Base-by-base conservation (phyloP, 2,113 vertebrate species). In the Pao palembangensis region DNA sequence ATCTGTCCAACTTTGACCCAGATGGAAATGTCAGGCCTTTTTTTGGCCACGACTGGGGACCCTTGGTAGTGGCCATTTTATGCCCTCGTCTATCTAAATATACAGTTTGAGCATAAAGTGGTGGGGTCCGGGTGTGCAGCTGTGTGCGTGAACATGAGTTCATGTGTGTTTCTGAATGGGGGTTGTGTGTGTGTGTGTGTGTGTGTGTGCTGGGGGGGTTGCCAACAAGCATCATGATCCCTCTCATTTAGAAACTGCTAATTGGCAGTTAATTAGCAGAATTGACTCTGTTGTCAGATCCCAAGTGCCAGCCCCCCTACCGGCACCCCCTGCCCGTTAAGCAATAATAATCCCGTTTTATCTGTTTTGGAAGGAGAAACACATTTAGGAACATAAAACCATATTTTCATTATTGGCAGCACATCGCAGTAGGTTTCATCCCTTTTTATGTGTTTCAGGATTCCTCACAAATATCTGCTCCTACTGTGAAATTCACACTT, bases 181-280 rank as follows among this genome's bases (percentile, higher is more conserved):
- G 81, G 80, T 75, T 79, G 71, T n/a, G 62, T 58, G 48, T 62
- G 43, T 41, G 12, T 60, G 11, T 53, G 23, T 43, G 20, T 64
- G 67, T 13, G 55, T 80, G 71, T 76, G 63, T 54, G 68, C 4
- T 19, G 61, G 25, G 69, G 63, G 72, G 48, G 86, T 91, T 91
- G 92, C 92, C 91, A 90, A 91, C 87, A 91, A 88, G 91, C 93
- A 93, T 92, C 92, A 91, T 94, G 93, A 93, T 93, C 92, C 93
- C 91, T 91, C 93, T 95, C 94, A 93, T 96, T 96, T 96, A 95
- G 92, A 93, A 92, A 90, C 90, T 86, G 84, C 93, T 95, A 95
- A 98, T 95, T 96, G 95, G 91, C 92, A 88, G 88, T 95, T 97
- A 95, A 96, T 95, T 96, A 95, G 93, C 91, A 90, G 93, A 94